Conservation (phyloP, 2,888 invertebrate species). For the Melipona beecheii region DNA sequence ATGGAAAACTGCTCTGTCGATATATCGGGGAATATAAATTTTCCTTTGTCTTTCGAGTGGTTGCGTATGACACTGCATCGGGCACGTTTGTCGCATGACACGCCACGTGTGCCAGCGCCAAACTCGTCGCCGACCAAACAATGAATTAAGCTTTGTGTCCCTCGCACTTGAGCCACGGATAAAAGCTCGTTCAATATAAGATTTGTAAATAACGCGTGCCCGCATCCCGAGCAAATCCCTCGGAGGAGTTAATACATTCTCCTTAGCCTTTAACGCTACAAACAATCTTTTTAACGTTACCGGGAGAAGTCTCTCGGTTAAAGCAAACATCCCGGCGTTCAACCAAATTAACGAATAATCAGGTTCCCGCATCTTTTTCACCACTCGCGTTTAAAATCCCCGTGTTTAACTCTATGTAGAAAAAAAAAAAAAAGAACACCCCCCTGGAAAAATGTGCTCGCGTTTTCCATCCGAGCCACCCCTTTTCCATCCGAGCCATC, state of each 20-base stretch:
- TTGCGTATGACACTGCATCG: constrained; percentile 67
- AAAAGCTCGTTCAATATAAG: constrained; percentile 39
- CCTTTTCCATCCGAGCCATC: too few relatives aligned
- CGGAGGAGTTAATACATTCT: constrained; percentile 41
- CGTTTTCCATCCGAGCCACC: not conserved
- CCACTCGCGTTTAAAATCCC: not conserved
- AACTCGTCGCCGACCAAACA: constrained; percentile 79
- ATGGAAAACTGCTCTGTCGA: constrained; percentile 15
- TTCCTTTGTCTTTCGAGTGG: constrained; percentile 67
- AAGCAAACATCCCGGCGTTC: not conserved
- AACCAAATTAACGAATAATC: not conserved
- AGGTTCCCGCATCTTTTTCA: not conserved
- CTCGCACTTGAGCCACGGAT: constrained; percentile 40
- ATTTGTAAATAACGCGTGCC: constrained; percentile 47
- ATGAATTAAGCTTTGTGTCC: constrained; percentile 71
- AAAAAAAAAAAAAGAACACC: not conserved
- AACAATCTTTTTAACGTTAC: not conserved
- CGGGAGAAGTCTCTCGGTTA: not conserved
- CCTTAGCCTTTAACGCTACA: not conserved
- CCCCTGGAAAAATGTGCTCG: not conserved
- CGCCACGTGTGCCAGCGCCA: constrained; percentile 79
- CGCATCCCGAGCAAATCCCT: constrained; percentile 3
- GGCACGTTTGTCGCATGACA: constrained; percentile 80
- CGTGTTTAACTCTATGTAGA: not conserved
- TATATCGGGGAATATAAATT: constrained; percentile 54